phyloP scores from a whole-genome alignment of 2,113 vertebrate genomes.

The Microcebus murinus region DNA sequence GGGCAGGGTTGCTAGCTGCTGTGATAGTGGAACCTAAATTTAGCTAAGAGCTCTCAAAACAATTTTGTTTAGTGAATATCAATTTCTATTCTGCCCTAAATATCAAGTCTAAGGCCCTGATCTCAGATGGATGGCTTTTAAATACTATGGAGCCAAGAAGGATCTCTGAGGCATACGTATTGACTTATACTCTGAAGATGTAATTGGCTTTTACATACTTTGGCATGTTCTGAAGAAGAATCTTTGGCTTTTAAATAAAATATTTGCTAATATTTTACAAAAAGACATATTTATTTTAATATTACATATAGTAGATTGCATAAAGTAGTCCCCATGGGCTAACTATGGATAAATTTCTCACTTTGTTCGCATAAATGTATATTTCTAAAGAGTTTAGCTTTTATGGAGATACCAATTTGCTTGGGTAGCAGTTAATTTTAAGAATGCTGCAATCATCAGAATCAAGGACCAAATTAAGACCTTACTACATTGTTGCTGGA shows the following conservation, averaged over 20 bases:
- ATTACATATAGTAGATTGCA: background rate
- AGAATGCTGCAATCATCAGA: background rate
- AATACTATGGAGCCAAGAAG: background rate
- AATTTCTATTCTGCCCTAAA: background rate
- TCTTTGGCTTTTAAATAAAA: background rate
- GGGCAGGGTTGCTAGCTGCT: no score
- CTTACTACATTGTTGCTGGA: background rate
- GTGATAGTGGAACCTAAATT: no score
- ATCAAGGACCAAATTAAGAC: background rate
- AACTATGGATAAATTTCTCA: background rate
- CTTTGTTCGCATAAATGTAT: background rate
- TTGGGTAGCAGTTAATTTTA: background rate
- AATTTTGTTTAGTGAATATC: background rate
- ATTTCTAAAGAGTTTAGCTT: background rate
- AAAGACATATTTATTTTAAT: background rate
- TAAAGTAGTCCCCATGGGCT: background rate
- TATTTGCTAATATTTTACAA: background rate
- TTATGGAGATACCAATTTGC: background rate
- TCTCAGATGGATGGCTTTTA: background rate
- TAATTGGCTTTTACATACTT: background rate
- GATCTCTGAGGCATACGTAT: background rate
- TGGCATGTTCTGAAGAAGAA: background rate
- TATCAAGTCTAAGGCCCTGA: background rate
- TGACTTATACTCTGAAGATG: background rate
- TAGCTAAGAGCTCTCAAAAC: no score